These are phyloP conservation scores for Sarotherodon lohbergeri DNA, from an alignment of 2,113 vertebrate species.

Conservation along the genomic window DNA sequence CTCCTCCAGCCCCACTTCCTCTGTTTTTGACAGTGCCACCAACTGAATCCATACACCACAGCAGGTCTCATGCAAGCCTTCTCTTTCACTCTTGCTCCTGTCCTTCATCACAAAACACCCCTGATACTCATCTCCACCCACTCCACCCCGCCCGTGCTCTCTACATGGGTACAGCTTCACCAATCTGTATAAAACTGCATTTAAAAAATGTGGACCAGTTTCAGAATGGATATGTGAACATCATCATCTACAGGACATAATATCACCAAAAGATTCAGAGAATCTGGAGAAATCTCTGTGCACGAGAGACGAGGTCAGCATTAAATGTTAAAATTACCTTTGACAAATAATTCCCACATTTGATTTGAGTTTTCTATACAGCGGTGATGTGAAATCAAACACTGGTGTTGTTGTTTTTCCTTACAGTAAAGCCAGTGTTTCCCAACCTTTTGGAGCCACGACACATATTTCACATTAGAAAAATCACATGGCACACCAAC, in stretches of 20 bases:
- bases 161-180: background rate
- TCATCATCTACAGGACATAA: background rate
- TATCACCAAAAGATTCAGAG: background rate
- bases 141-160: background rate
- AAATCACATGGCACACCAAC: background rate
- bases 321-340: background rate
- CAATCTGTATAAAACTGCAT: background rate
- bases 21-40: background rate
- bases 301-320: background rate
- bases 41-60: background rate
- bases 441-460: background rate
- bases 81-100: background rate
- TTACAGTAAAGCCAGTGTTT: background rate
- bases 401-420: fast-evolving
- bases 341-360: background rate
- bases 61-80: background rate
- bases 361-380: background rate
- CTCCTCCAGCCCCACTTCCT: background rate
- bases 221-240: background rate
- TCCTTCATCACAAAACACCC: background rate
- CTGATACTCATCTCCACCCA: background rate
- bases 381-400: background rate
- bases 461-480: background rate
- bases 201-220: background rate
- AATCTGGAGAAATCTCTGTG: background rate